Percentiles rank a stretch among this genome's conserved stretches.
These are phyloP conservation scores for Pachycephala philippinensis DNA, from an alignment of 2,113 vertebrate species.

Conservation along the genomic window DNA sequence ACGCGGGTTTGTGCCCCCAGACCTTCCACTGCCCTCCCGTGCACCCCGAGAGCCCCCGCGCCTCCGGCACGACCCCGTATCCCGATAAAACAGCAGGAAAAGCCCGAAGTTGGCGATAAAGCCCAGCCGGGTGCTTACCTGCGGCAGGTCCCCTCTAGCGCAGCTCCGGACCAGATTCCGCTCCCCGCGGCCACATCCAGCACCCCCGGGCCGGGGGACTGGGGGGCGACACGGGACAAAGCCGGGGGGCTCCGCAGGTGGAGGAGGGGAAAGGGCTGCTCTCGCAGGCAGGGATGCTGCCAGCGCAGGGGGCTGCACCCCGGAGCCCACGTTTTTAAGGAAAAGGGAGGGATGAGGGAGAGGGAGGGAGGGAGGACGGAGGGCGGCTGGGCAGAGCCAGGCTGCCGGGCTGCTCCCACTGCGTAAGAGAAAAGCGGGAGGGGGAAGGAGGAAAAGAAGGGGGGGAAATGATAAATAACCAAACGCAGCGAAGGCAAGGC, in stretches of 20 bases:
- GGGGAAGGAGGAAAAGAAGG: not conserved
- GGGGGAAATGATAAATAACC: not conserved
- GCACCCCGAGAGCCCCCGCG: not conserved
- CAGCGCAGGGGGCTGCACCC: constrained; percentile 9
- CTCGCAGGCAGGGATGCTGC: not conserved
- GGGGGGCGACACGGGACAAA: not conserved
- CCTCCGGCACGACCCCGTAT: not conserved
- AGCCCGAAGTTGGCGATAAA: not conserved
- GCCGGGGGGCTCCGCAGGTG: not conserved
- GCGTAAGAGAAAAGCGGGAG: constrained; percentile 18
- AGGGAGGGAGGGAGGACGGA: not conserved
- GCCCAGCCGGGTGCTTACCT: not conserved
- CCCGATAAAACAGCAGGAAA: not conserved
- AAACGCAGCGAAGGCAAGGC: not conserved
- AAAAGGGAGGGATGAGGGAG: constrained; percentile 18
- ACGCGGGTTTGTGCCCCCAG: accelerated
- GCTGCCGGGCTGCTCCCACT: constrained; percentile 38
- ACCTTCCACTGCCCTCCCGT: accelerated
- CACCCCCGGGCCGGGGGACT: not conserved
- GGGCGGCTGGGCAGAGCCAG: constrained; percentile 44
- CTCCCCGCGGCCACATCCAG: not conserved
- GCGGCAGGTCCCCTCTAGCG: not conserved
- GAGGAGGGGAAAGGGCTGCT: not conserved
- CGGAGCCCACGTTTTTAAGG: constrained; percentile 35
- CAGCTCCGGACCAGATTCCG: not conserved